These are phyloP conservation scores for Cartodere bifasciata DNA, from an alignment of 2,888 invertebrate species.

Conservation along the genomic window DNA sequence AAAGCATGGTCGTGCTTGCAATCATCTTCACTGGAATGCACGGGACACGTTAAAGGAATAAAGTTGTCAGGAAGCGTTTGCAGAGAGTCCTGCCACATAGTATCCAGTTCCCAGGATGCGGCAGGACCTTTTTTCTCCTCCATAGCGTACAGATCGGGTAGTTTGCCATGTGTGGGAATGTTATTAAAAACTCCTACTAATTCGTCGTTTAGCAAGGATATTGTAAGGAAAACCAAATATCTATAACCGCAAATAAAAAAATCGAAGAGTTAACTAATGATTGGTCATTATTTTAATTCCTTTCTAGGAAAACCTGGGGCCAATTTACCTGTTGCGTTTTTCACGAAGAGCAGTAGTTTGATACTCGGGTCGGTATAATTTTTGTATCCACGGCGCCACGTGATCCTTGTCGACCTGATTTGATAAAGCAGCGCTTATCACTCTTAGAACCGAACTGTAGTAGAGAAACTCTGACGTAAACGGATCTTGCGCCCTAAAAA, in stretches of 20 bases:
- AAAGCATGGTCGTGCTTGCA: constrained; percentile 29
- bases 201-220: constrained; percentile 35
- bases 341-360: constrained; percentile 34
- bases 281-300: not conserved
- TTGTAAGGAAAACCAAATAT: constrained; percentile 33
- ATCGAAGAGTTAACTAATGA: not conserved
- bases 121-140: constrained; percentile 22
- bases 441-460: constrained; percentile 35
- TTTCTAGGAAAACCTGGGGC: not conserved
- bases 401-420: constrained; percentile 28
- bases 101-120: constrained; percentile 37
- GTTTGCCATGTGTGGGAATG: constrained; percentile 30
- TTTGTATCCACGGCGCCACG: constrained; percentile 36
- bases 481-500: constrained; percentile 23
- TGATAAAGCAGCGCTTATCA: constrained; percentile 32
- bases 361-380: constrained; percentile 38
- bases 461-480: constrained; percentile 39
- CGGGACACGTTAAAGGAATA: constrained; percentile 25
- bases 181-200: constrained; percentile 30
- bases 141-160: constrained; percentile 29
- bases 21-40: constrained; percentile 22
- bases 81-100: constrained; percentile 34
- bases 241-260: constrained; percentile 16
- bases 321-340: constrained; percentile 35
- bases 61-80: constrained; percentile 31